phyloP scores from a whole-genome alignment of 2,797 vertebrate genomes.

The Aselliscus stoliczkanus region DNA sequence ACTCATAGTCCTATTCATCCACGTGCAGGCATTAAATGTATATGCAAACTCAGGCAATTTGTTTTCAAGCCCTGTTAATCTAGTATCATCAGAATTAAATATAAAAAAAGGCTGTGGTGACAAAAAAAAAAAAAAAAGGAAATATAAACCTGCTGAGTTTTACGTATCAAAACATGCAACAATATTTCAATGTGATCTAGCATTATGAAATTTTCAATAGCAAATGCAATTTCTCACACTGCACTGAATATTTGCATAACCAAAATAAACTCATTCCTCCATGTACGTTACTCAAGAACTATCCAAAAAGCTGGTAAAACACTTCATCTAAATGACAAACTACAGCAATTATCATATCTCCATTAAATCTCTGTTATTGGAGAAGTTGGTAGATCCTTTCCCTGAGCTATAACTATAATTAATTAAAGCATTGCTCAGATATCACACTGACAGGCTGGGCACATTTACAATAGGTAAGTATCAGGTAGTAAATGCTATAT shows the following conservation, averaged over 20 bases:
- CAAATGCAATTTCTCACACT: constrained; percentile 29
- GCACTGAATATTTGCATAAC: constrained; percentile 40
- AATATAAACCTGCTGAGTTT: constrained; percentile 52
- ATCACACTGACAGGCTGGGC: constrained; percentile 11
- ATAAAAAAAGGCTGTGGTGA: not conserved
- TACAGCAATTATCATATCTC: constrained; percentile 52
- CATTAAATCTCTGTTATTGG: constrained; percentile 49
- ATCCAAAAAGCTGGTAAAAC: constrained; percentile 42
- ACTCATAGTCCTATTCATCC: not conserved
- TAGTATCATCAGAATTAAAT: constrained; percentile 50
- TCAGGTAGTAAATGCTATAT: constrained; percentile 37
- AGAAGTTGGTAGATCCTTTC: not conserved
- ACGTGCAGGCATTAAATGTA: not conserved
- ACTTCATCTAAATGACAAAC: constrained; percentile 57
- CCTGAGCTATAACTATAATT: constrained; percentile 30
- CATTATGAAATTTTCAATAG: constrained; percentile 49
- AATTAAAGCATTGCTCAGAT: constrained; percentile 53
- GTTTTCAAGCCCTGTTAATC: constrained; percentile 17
- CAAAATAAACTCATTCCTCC: constrained; percentile 39
- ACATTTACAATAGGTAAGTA: constrained; percentile 54
- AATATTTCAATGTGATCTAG: constrained; percentile 51
- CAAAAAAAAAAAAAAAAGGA: constrained; percentile 10
- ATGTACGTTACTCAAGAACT: constrained; percentile 14
- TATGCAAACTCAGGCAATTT: not conserved
- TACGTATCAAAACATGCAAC: constrained; percentile 20